Conservation (phyloP, 1,140 invertebrate genomes). For the Pectinophora gossypiella region DNA sequence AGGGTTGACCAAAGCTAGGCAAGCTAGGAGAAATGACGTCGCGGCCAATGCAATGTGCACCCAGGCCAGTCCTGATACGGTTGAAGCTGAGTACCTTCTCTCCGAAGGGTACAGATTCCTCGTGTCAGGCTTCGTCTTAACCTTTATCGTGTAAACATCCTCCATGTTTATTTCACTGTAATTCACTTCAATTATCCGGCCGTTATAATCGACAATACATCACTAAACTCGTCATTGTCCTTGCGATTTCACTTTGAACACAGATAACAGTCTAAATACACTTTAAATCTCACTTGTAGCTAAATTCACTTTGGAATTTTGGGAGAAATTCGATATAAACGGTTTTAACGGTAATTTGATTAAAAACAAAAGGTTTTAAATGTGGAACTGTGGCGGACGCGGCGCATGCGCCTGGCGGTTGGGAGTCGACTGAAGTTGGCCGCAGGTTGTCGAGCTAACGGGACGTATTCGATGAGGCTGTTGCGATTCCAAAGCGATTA, state of each 20-base stretch:
- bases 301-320: not conserved
- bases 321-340: not conserved
- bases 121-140: slow-evolving; percentile 77
- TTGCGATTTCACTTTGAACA: not conserved
- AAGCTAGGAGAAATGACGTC: slow-evolving; percentile 74
- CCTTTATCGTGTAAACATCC: slow-evolving; percentile 80
- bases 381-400: not conserved
- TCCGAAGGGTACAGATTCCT: slow-evolving; percentile 79
- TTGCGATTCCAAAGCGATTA: no score
- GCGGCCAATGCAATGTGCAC: slow-evolving; percentile 76
- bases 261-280: not conserved
- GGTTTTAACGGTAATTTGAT: not conserved
- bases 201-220: not conserved
- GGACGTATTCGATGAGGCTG: no score
- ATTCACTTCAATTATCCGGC: not conserved
- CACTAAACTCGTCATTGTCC: not conserved
- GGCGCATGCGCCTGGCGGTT: not conserved
- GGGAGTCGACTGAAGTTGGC: not conserved
- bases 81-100: slow-evolving; percentile 80
- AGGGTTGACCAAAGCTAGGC: slow-evolving; percentile 70
- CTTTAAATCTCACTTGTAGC: not conserved
- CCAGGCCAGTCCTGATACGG: slow-evolving; percentile 78
- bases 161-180: slow-evolving; percentile 70
- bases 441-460: not conserved
- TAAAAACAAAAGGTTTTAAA: slow-evolving; percentile 1